Evolutionary conservation across 2,888 invertebrate genomes (phyloP).

Genomic region (Rhamphomyia laevipes): DNA sequence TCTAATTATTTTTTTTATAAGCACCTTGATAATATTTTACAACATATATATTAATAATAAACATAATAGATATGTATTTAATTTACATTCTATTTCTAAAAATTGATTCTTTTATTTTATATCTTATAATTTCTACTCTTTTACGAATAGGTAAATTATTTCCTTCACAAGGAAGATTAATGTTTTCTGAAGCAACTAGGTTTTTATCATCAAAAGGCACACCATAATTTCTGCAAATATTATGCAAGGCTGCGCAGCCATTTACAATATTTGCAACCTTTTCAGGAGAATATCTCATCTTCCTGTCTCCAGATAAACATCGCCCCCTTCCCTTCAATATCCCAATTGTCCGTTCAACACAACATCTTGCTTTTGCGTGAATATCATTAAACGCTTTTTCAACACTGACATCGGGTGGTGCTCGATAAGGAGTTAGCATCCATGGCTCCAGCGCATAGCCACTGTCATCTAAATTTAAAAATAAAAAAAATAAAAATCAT

Average conservation of each 20-base stretch:
- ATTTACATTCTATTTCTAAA: no score
- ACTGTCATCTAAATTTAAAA: slow-evolving; percentile 5
- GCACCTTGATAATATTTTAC: no score
- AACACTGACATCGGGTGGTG: neutral
- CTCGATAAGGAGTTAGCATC: slow-evolving; percentile 7
- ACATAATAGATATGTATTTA: no score
- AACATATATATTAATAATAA: no score
- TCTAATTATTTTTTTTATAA: no score
- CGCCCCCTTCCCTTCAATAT: slow-evolving; percentile 6
- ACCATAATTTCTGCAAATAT: neutral
- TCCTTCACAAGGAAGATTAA: no score
- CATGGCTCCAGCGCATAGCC: slow-evolving; percentile 11
- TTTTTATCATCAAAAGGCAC: no score
- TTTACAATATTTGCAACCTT: slow-evolving; percentile 9
- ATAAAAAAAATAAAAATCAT: neutral
- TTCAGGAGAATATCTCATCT: neutral
- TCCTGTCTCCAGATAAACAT: neutral
- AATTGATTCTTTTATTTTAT: no score
- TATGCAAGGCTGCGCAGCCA: slow-evolving; percentile 7
- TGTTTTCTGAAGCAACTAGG: no score
- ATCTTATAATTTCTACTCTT: no score
- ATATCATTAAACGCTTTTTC: slow-evolving; percentile 5
- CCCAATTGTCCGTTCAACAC: slow-evolving; percentile 5
- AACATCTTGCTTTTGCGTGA: slow-evolving; percentile 5
- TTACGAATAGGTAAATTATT: no score